Evolutionary conservation across 2,113 vertebrate species (phyloP), one percentile per base, ranked within the genome.

Genomic region (Paracanthobrama guichenoti): DNA sequence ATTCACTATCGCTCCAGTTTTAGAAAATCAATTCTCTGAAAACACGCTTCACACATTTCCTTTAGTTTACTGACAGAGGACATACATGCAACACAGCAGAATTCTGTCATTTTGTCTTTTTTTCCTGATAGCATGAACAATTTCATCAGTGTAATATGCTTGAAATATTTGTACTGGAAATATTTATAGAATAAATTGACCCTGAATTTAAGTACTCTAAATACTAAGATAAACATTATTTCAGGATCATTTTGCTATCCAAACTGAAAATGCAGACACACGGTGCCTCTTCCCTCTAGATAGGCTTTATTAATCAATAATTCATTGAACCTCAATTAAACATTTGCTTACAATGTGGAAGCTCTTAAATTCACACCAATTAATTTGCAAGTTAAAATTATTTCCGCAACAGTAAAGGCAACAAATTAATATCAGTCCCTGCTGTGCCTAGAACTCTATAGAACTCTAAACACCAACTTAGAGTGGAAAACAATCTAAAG

Each of bases 311-410:
- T 84, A 64, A 81, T 86, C 59, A 53, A 76, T 86, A 82, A 84
- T 87, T 84, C 28, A 87, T 76, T 84, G 39, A 79, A 67, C 79
- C 71, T 84, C 71, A 84, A 62, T 86, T 82, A 84, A 74, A 31
- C 74, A 79, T 87, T 79, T 82, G 50, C 55, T 76, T 78, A 72
- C 31, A 67, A 67, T 69, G 39, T 50, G 72, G 60, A 87, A 86
- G 85, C 81, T 79, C 82, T 87, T 71, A 82, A 85, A 88, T 75
- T 48, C 9, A 84, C 20, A 53, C 79, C 78, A 74, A 74, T 82
- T 79, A 72, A 28, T 48, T 26, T 46, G 35, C 72, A 86, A 78
- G 12, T 55, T 42, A 6, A 84, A 84, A 81, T 81, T 62, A 55
- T 28, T 83, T 78, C 10, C 6, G 22, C 53, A 73, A 72, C 18